Percentiles rank a stretch among this genome's conserved stretches.
These are phyloP conservation scores for Macroglossus sobrinus DNA, from an alignment of 2,113 vertebrate species.

Conservation along the genomic window DNA sequence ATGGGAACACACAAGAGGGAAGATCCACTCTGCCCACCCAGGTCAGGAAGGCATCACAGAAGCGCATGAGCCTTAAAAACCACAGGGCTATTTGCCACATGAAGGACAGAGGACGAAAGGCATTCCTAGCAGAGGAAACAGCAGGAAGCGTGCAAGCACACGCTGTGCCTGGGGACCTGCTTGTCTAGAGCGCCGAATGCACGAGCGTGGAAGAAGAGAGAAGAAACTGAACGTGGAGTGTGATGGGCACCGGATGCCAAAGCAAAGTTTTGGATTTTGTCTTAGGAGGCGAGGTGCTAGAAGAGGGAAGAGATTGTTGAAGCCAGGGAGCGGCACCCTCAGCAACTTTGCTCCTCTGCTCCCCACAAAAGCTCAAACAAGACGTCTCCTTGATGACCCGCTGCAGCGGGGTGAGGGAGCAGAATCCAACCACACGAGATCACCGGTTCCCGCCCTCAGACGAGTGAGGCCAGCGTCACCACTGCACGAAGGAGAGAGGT, in stretches of 20 bases:
- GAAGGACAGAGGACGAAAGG: neutral
- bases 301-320: too few species aligned
- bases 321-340: neutral
- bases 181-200: rapidly evolving
- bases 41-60: neutral
- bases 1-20: neutral
- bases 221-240: neutral
- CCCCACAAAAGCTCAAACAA: neutral
- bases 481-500: neutral
- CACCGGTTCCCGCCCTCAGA: neutral
- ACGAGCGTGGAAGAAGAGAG: rapidly evolving
- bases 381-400: neutral
- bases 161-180: rapidly evolving
- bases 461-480: neutral
- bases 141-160: neutral
- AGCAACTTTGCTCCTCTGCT: neutral
- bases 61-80: neutral
- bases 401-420: neutral
- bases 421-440: neutral
- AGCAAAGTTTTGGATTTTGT: neutral
- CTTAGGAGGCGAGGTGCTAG: neutral
- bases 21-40: neutral
- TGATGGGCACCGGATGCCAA: neutral
- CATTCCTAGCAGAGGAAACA: too few species aligned
- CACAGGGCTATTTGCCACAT: neutral